phyloP scores from a whole-genome alignment of 53 echinoderm and acorn worm species.

The Mesocentrotus franciscanus region DNA sequence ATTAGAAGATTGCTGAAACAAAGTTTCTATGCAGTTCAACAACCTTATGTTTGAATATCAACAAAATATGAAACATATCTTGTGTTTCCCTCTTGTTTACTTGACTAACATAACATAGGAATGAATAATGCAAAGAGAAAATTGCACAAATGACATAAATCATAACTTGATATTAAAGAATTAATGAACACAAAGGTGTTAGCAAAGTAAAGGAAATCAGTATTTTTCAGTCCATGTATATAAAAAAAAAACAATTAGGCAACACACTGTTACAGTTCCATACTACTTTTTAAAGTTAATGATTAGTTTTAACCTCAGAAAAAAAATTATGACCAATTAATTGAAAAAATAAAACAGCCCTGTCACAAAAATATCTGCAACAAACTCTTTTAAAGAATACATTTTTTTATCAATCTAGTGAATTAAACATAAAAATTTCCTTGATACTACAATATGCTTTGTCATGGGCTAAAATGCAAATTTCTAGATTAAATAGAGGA shows the following conservation, averaged over 20 bases:
- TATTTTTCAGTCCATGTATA: not conserved
- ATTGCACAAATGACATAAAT: conserved; percentile 39
- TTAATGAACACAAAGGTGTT: not conserved
- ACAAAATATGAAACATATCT: not conserved
- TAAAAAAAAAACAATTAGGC: not conserved
- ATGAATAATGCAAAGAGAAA: conserved; percentile 32
- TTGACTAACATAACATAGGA: conserved; percentile 18
- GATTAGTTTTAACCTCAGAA: not conserved
- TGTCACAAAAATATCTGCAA: not conserved
- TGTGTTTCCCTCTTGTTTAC: not conserved
- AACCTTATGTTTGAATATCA: not conserved
- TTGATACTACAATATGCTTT: not conserved
- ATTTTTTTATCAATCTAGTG: not conserved
- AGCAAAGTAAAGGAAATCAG: not conserved
- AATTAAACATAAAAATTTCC: not conserved
- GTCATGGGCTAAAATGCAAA: not conserved
- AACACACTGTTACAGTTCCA: not conserved
- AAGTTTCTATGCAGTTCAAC: not conserved
- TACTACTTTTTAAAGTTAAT: not conserved
- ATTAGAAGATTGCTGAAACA: not conserved
- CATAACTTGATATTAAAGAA: not conserved
- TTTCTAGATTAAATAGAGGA: not conserved
- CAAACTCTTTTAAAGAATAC: not conserved
- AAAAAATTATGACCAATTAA: not conserved
- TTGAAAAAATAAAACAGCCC: not conserved